These are phyloP conservation scores for Mormoops blainvillei DNA, from an alignment of 2,113 vertebrate species.

Conservation along the genomic window DNA sequence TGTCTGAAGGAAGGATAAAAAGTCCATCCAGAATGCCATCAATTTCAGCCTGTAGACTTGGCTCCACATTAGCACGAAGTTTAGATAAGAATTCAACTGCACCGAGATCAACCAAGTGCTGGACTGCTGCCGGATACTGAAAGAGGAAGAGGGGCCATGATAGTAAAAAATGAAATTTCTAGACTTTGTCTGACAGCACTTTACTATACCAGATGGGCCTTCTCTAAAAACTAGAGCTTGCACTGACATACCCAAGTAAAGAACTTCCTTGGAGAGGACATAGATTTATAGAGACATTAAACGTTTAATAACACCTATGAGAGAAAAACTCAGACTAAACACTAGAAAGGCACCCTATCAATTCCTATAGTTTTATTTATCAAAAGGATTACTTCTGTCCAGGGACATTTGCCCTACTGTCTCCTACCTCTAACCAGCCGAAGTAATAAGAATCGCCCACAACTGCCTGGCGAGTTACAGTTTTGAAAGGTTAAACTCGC, in stretches of 20 bases:
- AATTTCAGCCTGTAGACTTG: conserved; percentile 86
- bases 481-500: background rate
- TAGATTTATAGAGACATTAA: background rate
- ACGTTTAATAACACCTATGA: background rate
- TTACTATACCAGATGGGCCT: background rate
- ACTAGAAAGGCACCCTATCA: background rate
- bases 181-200: background rate
- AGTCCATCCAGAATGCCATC: conserved; percentile 92
- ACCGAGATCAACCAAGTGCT: conserved; percentile 89
- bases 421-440: background rate
- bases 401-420: background rate
- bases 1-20: conserved; percentile 88
- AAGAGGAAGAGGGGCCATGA: conserved; percentile 41
- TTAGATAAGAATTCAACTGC: conserved; percentile 95
- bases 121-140: conserved; percentile 89
- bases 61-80: conserved; percentile 88
- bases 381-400: background rate
- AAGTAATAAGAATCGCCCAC: background rate
- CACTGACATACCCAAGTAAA: background rate
- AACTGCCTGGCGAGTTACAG: background rate
- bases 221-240: background rate
- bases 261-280: background rate
- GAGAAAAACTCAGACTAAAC: background rate
- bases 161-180: background rate
- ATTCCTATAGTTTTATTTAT: background rate